A percentile compares a stretch with the other conserved stretches of the same genome.
Conservation (phyloP, 2,113 vertebrate species). For the Syngnathus floridae region DNA sequence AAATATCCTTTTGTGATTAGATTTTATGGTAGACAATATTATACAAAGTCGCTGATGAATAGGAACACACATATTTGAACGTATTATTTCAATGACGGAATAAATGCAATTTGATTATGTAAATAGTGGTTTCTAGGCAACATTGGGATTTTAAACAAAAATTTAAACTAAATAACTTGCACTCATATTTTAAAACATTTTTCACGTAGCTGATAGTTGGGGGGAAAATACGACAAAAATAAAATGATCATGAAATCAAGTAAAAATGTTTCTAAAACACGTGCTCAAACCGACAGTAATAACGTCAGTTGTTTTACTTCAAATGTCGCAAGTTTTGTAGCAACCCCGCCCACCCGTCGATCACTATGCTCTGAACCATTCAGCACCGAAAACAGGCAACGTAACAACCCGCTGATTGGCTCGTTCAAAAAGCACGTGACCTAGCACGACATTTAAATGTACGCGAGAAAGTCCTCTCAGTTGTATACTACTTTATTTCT, state of each 20-base stretch:
- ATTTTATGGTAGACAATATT: slow-evolving; percentile 6
- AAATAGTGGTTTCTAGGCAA: no score
- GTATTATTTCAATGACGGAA: no score
- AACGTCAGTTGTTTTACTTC: not conserved
- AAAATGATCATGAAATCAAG: not conserved
- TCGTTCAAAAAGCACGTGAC: slow-evolving; percentile 56
- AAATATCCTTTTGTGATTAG: not conserved
- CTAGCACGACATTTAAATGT: slow-evolving; percentile 62
- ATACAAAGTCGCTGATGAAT: not conserved
- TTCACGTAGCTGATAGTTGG: not conserved
- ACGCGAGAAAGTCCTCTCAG: slow-evolving; percentile 28
- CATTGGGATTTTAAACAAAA: no score
- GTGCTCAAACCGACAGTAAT: not conserved
- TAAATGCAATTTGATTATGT: no score
- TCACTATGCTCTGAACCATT: slow-evolving; percentile 44
- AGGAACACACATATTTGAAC: no score
- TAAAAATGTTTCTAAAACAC: not conserved
- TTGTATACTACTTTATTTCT: not conserved
- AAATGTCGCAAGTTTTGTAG: not conserved
- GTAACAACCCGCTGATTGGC: slow-evolving; percentile 53
- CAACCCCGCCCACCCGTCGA: slow-evolving; percentile 12
- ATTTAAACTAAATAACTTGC: not conserved
- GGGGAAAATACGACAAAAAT: not conserved
- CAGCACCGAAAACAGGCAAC: not conserved
- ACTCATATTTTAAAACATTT: no score